Base-by-base conservation (phyloP, 2,888 invertebrate genomes). In the Panzeria rudis region DNA sequence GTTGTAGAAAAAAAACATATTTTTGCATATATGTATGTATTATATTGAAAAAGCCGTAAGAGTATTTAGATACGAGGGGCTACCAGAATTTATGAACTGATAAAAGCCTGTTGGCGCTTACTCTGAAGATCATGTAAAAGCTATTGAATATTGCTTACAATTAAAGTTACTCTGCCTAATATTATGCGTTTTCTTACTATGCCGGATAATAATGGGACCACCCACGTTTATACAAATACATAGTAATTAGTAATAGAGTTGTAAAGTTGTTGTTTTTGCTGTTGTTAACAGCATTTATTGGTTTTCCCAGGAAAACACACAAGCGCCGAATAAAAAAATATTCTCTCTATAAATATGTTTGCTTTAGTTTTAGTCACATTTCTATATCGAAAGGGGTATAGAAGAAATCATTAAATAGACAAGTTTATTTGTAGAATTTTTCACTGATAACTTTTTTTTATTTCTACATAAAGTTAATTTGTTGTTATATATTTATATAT, bases 241-340 rank as follows among this genome's bases (percentile, higher is more conserved):
- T 35, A 47, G 56, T 66, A 72, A 80, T 72, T 72, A 69, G 84
- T 84, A 76, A 66, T 52, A 76, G 76, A 76, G 75, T 69, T 56
- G 23, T 61, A 79, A 62, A 66, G 29, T 62, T 35, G 20, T 38
- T 61, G 56, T 62, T 61, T 13, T 62, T 75, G 69, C 64, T 5
- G 29, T 66, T 76, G 72, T 68, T 66, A 56, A 15, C 35, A 61
- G 73, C 85, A 82, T 78, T 85, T 85, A 75, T 82, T 73, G 64
- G 85, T 82, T 82, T 85, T 72, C 82, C 17, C 47, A 23, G 3
- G 80, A 80, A 80, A 66, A 41, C 64, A 59, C n/a, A 61, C 8
- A 78, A 78, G 38, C 44, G 59, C 15, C 56, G 35, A 47, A 54
- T 23, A 47, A 56, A 64, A 76, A 71, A 47, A n/a, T n/a, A n/a